Evolutionary conservation across 2,797 vertebrate genomes (phyloP).

Genomic region (Toxotes lorentzi): DNA sequence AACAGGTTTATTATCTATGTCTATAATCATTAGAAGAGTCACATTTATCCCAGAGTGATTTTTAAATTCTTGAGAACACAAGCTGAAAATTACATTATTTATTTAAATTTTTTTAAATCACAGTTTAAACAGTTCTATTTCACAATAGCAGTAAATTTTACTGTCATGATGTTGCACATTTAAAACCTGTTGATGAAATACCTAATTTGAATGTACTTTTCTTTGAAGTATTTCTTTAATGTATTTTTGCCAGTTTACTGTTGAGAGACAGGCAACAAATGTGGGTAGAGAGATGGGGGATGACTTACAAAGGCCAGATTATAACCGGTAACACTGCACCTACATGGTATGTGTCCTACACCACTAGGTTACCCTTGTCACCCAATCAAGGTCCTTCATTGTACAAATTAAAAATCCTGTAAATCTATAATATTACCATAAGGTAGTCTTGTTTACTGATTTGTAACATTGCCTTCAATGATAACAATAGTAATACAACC

Average conservation of each 20-base stretch:
- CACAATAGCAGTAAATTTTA: not conserved
- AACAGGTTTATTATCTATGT: not conserved
- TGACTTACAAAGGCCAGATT: not conserved
- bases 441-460: not conserved
- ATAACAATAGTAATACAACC: not conserved
- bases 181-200: not conserved
- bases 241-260: not conserved
- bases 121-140: not conserved
- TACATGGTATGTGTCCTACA: not conserved
- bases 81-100: not conserved
- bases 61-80: not conserved
- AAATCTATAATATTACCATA: not conserved
- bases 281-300: not conserved
- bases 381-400: not conserved
- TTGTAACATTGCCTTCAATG: constrained; percentile 10
- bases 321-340: not conserved
- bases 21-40: constrained; percentile 1
- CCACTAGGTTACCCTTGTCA: not conserved
- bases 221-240: not conserved
- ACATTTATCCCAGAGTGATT: not conserved
- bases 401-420: not conserved
- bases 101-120: not conserved
- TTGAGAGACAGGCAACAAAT: not conserved
- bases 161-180: not conserved
- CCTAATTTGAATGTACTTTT: not conserved